Conservation (phyloP, 2,888 invertebrate genomes). For the Latrodectus hesperus region DNA sequence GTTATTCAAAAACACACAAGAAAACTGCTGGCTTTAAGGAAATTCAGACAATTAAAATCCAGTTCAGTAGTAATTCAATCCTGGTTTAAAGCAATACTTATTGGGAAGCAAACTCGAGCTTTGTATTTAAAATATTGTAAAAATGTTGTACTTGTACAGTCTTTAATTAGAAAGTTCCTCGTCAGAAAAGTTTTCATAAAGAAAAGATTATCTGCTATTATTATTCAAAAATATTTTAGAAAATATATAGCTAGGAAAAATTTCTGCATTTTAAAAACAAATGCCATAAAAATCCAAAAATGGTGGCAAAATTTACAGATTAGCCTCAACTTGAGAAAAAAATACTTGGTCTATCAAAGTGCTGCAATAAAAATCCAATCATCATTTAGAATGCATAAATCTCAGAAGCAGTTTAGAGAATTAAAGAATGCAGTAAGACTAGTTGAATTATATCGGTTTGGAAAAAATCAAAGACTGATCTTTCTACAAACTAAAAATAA, state of each 20-base stretch:
- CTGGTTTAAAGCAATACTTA: background rate
- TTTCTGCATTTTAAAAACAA: slow-evolving; percentile 20
- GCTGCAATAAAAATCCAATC: slow-evolving; percentile 70
- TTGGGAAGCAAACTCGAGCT: background rate
- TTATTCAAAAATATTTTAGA: slow-evolving; percentile 68
- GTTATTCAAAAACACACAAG: background rate
- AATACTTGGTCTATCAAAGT: slow-evolving; percentile 32
- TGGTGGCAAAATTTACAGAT: slow-evolving; percentile 28
- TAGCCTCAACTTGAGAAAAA: background rate
- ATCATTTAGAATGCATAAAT: slow-evolving; percentile 15
- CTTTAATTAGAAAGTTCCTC: background rate
- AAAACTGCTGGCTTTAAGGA: background rate
- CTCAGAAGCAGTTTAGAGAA: background rate
- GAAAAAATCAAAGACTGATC: slow-evolving; percentile 17
- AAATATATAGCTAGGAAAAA: slow-evolving; percentile 16
- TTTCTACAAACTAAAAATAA: background rate
- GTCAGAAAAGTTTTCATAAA: background rate
- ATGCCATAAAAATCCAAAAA: slow-evolving; percentile 47
- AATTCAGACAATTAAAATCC: background rate
- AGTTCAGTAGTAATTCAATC: background rate
- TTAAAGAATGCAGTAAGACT: slow-evolving; percentile 15
- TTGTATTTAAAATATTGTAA: background rate
- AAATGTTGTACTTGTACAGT: background rate
- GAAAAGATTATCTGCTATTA: slow-evolving; percentile 59
- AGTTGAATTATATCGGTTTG: slow-evolving; percentile 4